Percentiles rank a stretch among this genome's conserved stretches.
phyloP scores from a whole-genome alignment of 2,113 vertebrate species.

The Peromyscus polionotus region DNA sequence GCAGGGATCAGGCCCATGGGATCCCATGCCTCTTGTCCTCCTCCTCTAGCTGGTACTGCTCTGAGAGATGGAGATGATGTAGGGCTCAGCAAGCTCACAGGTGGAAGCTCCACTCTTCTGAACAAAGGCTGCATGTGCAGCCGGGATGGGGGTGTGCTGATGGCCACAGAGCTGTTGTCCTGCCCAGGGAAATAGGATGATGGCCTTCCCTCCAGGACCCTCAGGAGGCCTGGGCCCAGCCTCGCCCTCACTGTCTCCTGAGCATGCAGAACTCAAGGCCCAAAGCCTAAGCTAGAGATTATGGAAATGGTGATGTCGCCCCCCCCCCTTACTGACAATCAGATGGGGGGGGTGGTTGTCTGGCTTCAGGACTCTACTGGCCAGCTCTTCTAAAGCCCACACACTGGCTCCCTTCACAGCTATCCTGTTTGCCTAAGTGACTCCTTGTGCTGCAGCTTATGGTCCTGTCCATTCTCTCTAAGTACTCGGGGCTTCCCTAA shows the following conservation, averaged over 20 bases:
- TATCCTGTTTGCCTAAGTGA: neutral
- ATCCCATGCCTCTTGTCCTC: too few species aligned
- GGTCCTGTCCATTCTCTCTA: neutral
- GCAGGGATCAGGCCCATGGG: neutral
- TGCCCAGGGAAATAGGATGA: neutral
- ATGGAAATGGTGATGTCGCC: neutral
- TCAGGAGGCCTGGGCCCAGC: neutral
- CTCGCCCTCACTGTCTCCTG: neutral
- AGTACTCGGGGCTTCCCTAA: neutral
- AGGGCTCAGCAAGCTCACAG: neutral
- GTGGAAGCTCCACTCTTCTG: neutral
- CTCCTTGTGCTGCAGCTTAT: neutral
- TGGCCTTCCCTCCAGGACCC: neutral
- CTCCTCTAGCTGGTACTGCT: neutral
- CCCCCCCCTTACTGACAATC: too few species aligned
- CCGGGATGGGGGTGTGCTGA: fast-evolving
- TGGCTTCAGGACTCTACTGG: neutral
- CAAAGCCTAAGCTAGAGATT: neutral
- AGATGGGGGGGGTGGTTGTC: neutral
- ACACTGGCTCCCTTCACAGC: neutral
- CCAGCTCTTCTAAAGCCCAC: neutral
- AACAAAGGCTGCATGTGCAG: neutral
- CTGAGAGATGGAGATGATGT: neutral
- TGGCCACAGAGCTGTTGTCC: neutral
- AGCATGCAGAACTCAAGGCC: neutral